Percentiles rank a stretch among this genome's conserved stretches.
These are phyloP conservation scores for Papilio glaucus DNA, from an alignment of 1,140 invertebrate species.

Conservation along the genomic window DNA sequence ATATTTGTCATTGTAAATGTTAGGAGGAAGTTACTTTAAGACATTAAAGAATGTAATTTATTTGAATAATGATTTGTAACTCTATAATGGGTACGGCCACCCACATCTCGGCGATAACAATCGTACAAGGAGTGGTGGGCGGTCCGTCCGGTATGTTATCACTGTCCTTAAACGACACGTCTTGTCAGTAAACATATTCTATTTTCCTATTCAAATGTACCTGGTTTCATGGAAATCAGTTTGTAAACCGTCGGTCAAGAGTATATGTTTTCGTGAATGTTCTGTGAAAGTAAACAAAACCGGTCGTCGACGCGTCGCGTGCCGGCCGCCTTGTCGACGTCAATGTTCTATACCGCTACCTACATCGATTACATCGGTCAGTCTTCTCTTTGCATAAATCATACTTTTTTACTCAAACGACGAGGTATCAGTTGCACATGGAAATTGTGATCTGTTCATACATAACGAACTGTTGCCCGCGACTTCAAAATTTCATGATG, in stretches of 20 bases:
- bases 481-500: too few relatives aligned
- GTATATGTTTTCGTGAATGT: background rate
- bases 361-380: constrained; percentile 15
- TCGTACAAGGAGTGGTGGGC: constrained; percentile 22
- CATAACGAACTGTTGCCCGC: too few relatives aligned
- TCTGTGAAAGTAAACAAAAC: constrained; percentile 21
- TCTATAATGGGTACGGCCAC: constrained; percentile 27
- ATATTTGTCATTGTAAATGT: constrained; percentile 4
- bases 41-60: constrained; percentile 14
- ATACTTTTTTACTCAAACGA: background rate
- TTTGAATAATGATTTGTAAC: constrained; percentile 34
- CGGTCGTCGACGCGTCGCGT: constrained; percentile 22
- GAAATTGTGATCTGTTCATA: too few relatives aligned
- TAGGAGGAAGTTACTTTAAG: constrained; percentile 18
- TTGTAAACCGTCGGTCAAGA: background rate
- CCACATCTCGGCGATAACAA: constrained; percentile 28
- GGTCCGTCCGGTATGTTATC: constrained; percentile 22
- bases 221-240: background rate
- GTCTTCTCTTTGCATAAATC: background rate
- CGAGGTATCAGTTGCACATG: too few relatives aligned
- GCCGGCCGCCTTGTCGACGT: background rate
- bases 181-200: background rate
- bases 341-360: constrained; percentile 6
- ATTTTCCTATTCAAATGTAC: too few relatives aligned
- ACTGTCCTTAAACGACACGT: background rate